Evolutionary conservation across 2,888 invertebrate species (phyloP).

Genomic region (Amphipyra berbera): DNA sequence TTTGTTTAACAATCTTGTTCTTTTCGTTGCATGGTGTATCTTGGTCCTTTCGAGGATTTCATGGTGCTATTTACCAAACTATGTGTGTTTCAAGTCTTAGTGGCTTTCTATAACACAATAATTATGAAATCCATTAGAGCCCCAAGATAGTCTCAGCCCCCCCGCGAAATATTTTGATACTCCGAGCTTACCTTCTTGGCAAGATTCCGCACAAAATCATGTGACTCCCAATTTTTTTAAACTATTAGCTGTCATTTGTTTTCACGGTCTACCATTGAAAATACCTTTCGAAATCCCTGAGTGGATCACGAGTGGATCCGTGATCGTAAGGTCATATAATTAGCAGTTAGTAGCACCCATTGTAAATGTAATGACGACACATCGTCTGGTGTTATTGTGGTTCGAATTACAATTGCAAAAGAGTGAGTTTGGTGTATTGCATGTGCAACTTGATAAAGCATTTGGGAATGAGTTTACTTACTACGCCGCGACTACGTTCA

Average conservation of each 20-base stretch:
- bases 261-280: slow-evolving; percentile 6
- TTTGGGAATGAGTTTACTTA: slow-evolving; percentile 1
- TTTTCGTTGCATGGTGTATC: not conserved
- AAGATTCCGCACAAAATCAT: slow-evolving; percentile 14
- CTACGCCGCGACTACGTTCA: too few relatives aligned
- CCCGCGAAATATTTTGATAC: too few relatives aligned
- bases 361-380: slow-evolving; percentile 31
- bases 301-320: slow-evolving; percentile 7
- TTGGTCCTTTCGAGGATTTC: too few relatives aligned
- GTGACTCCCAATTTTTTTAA: slow-evolving; percentile 4
- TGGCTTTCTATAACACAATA: too few relatives aligned
- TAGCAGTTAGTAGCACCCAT: slow-evolving; percentile 7
- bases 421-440: slow-evolving; percentile 5
- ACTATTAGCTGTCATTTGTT: slow-evolving; percentile 12
- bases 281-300: slow-evolving; percentile 8
- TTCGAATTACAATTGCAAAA: slow-evolving; percentile 23
- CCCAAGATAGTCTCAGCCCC: too few relatives aligned
- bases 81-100: too few relatives aligned
- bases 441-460: slow-evolving; percentile 14
- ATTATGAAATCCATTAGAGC: too few relatives aligned
- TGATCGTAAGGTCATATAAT: slow-evolving; percentile 32
- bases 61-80: too few relatives aligned
- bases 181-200: not conserved
- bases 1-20: not conserved
- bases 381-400: slow-evolving; percentile 15